A percentile compares a stretch with the other conserved stretches of the same genome.
Evolutionary conservation across 1,140 invertebrate genomes (phyloP).

Genomic region (Eriosoma lanigerum): DNA sequence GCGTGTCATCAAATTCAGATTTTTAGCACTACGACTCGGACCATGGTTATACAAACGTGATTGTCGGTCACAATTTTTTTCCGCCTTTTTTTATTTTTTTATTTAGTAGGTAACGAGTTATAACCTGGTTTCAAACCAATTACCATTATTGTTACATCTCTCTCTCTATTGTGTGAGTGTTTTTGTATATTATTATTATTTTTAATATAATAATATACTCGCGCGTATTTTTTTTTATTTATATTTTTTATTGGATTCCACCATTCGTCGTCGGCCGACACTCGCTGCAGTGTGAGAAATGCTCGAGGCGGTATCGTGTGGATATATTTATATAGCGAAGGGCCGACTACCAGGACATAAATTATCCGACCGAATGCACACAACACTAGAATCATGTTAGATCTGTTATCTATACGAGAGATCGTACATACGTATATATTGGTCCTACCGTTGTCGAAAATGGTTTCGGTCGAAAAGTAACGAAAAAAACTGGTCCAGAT

Average conservation of each 20-base stretch:
- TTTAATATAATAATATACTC: background rate
- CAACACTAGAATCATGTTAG: background rate
- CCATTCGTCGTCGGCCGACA: constrained; percentile 17
- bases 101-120: no score
- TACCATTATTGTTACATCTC: constrained; percentile 16
- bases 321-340: background rate
- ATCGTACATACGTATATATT: background rate
- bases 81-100: no score
- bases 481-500: constrained; percentile 21
- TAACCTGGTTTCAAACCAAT: background rate
- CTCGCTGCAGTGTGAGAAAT: constrained; percentile 27
- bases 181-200: constrained; percentile 12
- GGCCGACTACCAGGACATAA: background rate
- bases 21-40: background rate
- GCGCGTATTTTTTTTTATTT: no score
- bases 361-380: constrained; percentile 1
- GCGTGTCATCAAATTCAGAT: constrained; percentile 4
- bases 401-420: constrained; percentile 25
- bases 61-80: constrained; percentile 23
- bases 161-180: background rate
- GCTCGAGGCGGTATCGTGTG: constrained; percentile 29
- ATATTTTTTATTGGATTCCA: background rate
- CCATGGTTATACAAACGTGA: background rate
- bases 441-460: constrained; percentile 11
- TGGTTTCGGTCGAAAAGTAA: background rate